Conservation (phyloP, 1,140 invertebrate genomes). For the Leptopilina clavipes region DNA sequence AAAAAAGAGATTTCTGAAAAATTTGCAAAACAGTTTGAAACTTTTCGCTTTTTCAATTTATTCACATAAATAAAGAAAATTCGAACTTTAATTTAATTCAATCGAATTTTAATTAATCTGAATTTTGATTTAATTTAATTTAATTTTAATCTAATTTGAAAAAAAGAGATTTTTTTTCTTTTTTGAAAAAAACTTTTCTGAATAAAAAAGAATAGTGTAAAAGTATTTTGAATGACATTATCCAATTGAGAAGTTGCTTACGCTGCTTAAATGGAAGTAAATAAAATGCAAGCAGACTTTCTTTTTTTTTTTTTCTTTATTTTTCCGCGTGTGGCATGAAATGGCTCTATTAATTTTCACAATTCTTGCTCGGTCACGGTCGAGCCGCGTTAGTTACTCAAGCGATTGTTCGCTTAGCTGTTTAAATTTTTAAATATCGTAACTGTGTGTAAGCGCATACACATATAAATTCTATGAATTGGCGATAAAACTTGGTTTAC, state of each 20-base stretch:
- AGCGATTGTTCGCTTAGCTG: slow-evolving; percentile 24
- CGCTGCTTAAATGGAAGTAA: neutral
- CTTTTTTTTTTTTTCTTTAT: neutral
- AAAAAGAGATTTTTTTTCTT: no score
- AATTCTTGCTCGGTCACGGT: slow-evolving; percentile 29
- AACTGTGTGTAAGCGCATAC: neutral
- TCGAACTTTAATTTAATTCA: no score
- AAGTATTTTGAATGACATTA: no score
- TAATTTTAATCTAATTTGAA: no score
- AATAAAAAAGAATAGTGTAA: no score
- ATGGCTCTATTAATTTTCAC: slow-evolving; percentile 27
- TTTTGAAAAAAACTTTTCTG: no score
- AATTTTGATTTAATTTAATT: no score
- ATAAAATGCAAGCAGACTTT: neutral
- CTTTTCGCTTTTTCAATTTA: no score
- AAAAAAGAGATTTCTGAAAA: no score
- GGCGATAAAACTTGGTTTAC: slow-evolving; percentile 5
- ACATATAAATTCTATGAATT: neutral
- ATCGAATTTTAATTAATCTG: no score
- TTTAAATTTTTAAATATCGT: neutral
- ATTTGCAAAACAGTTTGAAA: no score
- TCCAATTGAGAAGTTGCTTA: neutral
- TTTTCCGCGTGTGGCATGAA: slow-evolving; percentile 14
- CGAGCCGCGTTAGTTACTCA: slow-evolving; percentile 11
- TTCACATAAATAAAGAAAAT: no score